Percentiles rank a stretch among this genome's conserved stretches.
Evolutionary conservation across 2,113 vertebrate genomes (phyloP).

Genomic region (Melozone crissalis): DNA sequence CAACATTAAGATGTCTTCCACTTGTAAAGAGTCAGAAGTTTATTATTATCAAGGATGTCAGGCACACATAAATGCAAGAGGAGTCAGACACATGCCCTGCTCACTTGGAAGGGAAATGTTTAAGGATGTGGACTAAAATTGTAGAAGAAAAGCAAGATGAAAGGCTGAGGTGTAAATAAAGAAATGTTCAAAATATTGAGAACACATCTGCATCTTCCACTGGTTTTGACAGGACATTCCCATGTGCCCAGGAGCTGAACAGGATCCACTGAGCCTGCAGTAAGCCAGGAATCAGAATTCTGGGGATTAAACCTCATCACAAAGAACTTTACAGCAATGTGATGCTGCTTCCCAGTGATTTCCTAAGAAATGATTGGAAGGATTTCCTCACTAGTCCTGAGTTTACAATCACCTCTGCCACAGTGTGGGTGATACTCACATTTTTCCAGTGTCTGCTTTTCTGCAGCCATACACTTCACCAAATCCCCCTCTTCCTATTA

Average conservation of each 20-base stretch:
- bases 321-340: background rate
- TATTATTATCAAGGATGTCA: background rate
- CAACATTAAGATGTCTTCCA: background rate
- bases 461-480: conserved; percentile 98
- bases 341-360: background rate
- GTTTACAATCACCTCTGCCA: background rate
- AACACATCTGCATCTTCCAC: background rate
- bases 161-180: background rate
- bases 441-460: conserved; percentile 98
- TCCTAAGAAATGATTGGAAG: background rate
- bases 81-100: background rate
- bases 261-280: background rate
- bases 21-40: background rate
- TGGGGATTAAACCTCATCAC: background rate
- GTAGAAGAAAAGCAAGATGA: background rate
- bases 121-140: background rate
- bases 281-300: background rate
- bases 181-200: background rate
- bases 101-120: background rate
- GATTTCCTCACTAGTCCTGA: background rate
- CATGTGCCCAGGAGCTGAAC: background rate
- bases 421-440: conserved; percentile 76
- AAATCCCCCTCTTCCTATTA: conserved; percentile 96
- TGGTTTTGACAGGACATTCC: background rate
- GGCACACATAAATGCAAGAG: background rate